Evolutionary conservation across 2,113 vertebrate genomes (phyloP).

Genomic region (Hippoglossus stenolepis): DNA sequence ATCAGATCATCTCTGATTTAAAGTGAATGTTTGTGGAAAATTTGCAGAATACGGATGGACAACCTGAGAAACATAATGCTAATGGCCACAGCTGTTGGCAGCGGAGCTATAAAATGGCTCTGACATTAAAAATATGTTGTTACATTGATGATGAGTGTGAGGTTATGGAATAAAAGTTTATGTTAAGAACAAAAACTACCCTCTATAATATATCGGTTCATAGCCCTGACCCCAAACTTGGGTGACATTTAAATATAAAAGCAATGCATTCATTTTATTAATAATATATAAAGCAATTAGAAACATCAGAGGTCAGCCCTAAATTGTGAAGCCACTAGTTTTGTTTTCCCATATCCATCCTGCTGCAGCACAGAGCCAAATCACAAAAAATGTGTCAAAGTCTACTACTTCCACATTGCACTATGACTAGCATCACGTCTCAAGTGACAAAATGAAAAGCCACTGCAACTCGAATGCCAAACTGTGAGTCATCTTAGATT

Average conservation of each 20-base stretch:
- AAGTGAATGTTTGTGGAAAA: too few species aligned
- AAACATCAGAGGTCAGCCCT: not conserved
- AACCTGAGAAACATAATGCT: not conserved
- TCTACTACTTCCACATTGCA: conserved; percentile 27
- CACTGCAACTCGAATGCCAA: conserved; percentile 40
- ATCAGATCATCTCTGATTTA: not conserved
- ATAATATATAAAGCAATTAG: not conserved
- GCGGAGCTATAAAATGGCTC: too few species aligned
- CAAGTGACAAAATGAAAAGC: conserved; percentile 46
- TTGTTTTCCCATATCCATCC: not conserved
- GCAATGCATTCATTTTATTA: not conserved
- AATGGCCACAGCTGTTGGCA: too few species aligned
- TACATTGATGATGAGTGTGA: too few species aligned
- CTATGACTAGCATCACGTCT: conserved; percentile 19
- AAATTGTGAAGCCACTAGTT: not conserved
- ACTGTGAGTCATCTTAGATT: conserved; percentile 57
- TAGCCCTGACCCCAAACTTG: not conserved
- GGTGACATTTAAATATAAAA: not conserved
- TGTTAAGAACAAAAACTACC: not conserved
- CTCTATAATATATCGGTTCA: not conserved
- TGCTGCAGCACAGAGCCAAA: not conserved
- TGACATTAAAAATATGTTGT: too few species aligned
- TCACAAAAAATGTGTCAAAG: conserved; percentile 13
- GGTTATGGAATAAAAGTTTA: too few species aligned
- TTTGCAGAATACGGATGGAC: too few species aligned